Evolutionary conservation across 2,888 invertebrate genomes (phyloP), one percentile per base, ranked within the genome.

Genomic region (Acanthosepion pharaonis): DNA sequence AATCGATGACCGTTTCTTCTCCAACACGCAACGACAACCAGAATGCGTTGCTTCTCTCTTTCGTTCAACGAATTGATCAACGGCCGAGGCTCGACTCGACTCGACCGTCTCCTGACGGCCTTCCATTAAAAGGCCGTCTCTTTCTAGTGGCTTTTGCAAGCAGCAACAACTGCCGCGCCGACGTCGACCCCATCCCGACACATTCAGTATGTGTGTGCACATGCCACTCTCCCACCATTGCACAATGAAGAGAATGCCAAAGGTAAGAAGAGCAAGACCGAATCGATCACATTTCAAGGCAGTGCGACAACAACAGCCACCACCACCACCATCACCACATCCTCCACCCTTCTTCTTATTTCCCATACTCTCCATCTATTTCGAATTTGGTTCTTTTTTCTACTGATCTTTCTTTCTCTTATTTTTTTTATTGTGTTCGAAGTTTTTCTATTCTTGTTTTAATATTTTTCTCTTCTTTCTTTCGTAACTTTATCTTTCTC

Each of bases 91-190:
- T 20, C 23, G 42, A 42, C 42, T 78, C 78, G 78, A 78, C n/a
- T 33, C n/a, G 78, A 15, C 78, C 78, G n/a, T 33, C 78, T 33
- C 78, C 78, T n/a, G n/a, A 78, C n/a, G 78, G 78, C n/a, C 9
- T n/a, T 78, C 11, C 78, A 78, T 78, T 9, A 78, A 78, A 78
- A 78, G 78, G 78, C 78, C 15, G 78, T 78, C 78, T 78, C 78
- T n/a, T 78, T 78, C 78, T 78, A 78, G 78, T 78, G 78, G 78
- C 78, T 78, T 78, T 78, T 78, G 78, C 78, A 78, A 78, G 78
- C 78, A 78, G 78, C 78, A 78, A 78, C 78, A 78, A 78, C 78
- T 78, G 78, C 78, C 78, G 11, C 78, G 78, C 33, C 78, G 11
- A 23, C 78, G n/a, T 33, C n/a, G 15, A 11, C 5, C 28, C 78